These are phyloP conservation scores for Illadopsis cleaveri DNA, from an alignment of 2,113 vertebrate genomes.

Conservation along the genomic window DNA sequence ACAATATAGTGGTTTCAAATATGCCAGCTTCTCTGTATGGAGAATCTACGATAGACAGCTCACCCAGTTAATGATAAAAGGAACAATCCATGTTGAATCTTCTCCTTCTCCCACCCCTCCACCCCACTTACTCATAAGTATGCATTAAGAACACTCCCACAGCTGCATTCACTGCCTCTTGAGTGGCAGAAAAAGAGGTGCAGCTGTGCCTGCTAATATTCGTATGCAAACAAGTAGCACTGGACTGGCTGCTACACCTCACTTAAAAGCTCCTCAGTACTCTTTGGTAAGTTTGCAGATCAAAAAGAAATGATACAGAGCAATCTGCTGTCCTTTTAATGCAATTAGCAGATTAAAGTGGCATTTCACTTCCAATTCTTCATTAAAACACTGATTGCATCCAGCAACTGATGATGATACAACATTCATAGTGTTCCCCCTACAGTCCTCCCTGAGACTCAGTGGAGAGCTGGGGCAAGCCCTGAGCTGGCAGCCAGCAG, in stretches of 20 bases:
- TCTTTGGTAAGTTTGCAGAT: constrained; percentile 27
- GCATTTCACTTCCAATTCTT: constrained; percentile 34
- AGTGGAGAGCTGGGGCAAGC: not conserved
- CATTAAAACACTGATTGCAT: constrained; percentile 8
- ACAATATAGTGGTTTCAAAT: not conserved
- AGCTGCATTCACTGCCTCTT: not conserved
- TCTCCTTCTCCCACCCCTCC: not conserved
- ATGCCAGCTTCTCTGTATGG: not conserved
- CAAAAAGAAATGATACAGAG: not conserved
- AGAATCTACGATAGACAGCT: not conserved
- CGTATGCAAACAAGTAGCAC: constrained; percentile 32
- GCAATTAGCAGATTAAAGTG: constrained; percentile 57
- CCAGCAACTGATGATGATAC: not conserved
- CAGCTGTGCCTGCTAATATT: constrained; percentile 3
- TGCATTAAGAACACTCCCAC: not conserved
- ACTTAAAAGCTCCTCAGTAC: constrained; percentile 28
- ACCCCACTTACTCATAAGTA: not conserved
- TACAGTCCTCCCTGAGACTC: constrained; percentile 15
- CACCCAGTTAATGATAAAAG: not conserved
- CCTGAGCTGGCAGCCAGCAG: not conserved
- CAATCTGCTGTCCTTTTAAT: constrained; percentile 42
- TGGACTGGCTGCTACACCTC: not conserved
- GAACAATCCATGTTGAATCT: not conserved
- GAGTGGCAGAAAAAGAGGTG: not conserved
- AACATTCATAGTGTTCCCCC: constrained; percentile 23